Conservation (phyloP, 2,797 vertebrate species). For the Catharus ustulatus region DNA sequence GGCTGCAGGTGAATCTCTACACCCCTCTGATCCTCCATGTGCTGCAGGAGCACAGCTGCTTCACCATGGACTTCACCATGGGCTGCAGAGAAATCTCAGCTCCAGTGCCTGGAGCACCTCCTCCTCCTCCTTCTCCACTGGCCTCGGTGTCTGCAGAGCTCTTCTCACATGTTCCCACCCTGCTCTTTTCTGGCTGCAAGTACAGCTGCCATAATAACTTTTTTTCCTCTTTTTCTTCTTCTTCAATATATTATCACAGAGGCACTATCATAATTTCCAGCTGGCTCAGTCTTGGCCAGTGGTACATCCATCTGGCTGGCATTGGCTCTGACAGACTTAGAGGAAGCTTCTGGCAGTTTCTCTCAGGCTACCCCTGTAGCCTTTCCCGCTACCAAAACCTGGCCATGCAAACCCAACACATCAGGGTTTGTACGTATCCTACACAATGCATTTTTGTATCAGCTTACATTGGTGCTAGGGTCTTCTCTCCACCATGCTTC, state of each 20-base stretch:
- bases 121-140: not conserved
- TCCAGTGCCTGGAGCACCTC: not conserved
- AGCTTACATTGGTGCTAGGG: rapidly evolving
- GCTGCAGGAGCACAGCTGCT: not conserved
- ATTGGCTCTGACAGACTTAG: not conserved
- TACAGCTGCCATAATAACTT: not conserved
- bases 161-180: not conserved
- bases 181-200: not conserved
- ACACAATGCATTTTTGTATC: not conserved
- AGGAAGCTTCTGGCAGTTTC: not conserved
- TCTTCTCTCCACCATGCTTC: not conserved
- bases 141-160: not conserved
- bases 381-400: not conserved
- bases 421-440: not conserved
- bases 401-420: not conserved
- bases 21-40: not conserved
- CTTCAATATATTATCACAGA: not conserved
- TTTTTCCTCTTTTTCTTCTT: not conserved
- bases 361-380: not conserved
- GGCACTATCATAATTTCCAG: not conserved
- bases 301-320: not conserved
- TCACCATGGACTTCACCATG: not conserved
- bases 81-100: not conserved
- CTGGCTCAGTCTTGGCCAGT: not conserved
- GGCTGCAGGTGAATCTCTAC: not conserved